These are phyloP conservation scores for Cyanistes caeruleus DNA, from an alignment of 2,113 vertebrate species.

Conservation along the genomic window DNA sequence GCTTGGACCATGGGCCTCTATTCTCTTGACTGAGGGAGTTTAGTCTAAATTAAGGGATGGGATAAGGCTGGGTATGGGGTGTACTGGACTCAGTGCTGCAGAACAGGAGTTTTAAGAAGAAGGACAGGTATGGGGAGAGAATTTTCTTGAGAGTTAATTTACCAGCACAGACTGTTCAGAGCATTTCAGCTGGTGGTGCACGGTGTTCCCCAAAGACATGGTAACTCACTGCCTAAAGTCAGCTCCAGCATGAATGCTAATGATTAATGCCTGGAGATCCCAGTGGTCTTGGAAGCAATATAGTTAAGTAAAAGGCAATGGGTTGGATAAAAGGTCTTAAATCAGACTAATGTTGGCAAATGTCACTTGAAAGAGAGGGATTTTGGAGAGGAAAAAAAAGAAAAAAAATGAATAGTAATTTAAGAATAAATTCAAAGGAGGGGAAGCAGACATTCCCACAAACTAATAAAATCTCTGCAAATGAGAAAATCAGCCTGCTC, in stretches of 20 bases:
- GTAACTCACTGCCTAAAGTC: slow-evolving; percentile 23
- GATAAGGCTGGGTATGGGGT: accelerated
- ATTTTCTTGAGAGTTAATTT: slow-evolving; percentile 21
- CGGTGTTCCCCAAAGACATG: background rate
- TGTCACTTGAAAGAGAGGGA: slow-evolving; percentile 68
- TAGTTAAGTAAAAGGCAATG: slow-evolving; percentile 69
- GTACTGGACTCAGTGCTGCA: accelerated
- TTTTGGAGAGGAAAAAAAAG: background rate
- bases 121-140: background rate
- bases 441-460: slow-evolving; percentile 27
- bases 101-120: background rate
- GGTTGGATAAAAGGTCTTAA: slow-evolving; percentile 72
- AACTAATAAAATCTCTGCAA: slow-evolving; percentile 54
- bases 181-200: slow-evolving; percentile 27
- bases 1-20: background rate
- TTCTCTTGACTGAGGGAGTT: background rate
- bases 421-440: slow-evolving; percentile 46
- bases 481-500: slow-evolving; percentile 57
- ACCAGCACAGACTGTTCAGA: background rate
- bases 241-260: slow-evolving; percentile 16
- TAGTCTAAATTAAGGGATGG: background rate
- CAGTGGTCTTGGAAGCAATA: slow-evolving; percentile 59
- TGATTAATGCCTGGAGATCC: slow-evolving; percentile 51
- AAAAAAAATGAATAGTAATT: background rate
- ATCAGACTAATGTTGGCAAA: slow-evolving; percentile 64